phyloP scores from a whole-genome alignment of 2,888 invertebrate genomes.

The Clusia tigrina region DNA sequence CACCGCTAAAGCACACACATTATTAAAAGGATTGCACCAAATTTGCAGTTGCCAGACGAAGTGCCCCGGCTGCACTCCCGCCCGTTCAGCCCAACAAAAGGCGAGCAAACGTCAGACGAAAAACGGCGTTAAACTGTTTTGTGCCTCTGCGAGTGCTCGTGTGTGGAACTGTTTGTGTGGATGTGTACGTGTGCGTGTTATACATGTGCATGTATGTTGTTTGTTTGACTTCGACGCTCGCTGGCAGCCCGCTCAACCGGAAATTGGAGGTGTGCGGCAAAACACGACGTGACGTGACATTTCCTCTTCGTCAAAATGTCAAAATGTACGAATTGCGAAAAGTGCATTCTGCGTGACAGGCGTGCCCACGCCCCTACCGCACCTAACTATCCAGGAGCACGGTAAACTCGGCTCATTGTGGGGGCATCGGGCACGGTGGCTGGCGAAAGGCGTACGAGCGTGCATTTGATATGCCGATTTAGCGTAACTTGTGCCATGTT shows the following conservation, averaged over 20 bases:
- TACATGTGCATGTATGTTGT: too few species aligned
- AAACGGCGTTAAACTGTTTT: constrained; percentile 9
- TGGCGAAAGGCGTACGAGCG: not conserved
- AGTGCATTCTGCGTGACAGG: constrained; percentile 32
- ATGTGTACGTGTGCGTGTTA: constrained; percentile 16
- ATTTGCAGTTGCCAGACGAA: constrained; percentile 1
- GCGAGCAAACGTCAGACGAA: constrained; percentile 11
- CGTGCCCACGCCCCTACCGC: too few species aligned
- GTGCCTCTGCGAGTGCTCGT: not conserved
- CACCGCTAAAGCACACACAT: not conserved
- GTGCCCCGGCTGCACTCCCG: not conserved
- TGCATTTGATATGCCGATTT: not conserved
- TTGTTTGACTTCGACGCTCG: constrained; percentile 17
- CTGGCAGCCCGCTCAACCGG: constrained; percentile 52
- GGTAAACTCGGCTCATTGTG: not conserved
- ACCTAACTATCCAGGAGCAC: too few species aligned
- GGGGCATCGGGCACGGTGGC: not conserved
- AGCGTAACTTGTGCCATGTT: not conserved
- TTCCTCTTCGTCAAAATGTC: constrained; percentile 64
- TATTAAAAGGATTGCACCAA: not conserved
- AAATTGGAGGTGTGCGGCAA: constrained; percentile 66
- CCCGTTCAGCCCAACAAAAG: not conserved
- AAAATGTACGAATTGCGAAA: constrained; percentile 48
- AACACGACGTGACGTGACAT: constrained; percentile 66
- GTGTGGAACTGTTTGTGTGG: constrained; percentile 17